These are phyloP conservation scores for Belonocnema kinseyi DNA, from an alignment of 1,140 invertebrate genomes.

Conservation along the genomic window DNA sequence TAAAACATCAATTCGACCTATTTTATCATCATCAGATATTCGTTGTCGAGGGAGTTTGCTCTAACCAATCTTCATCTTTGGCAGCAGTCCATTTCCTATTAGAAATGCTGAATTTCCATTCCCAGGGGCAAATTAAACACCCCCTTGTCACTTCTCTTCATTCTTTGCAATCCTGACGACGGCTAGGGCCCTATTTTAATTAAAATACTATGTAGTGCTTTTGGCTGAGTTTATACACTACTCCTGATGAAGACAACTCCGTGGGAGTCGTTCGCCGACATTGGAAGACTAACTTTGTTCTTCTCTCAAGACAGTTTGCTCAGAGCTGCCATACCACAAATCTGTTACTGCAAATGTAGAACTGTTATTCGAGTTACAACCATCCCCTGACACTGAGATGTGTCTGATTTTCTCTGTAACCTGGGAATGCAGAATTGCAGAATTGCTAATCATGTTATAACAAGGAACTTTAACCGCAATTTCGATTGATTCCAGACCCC, in stretches of 20 bases:
- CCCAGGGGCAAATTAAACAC: constrained; percentile 18
- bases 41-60: neutral
- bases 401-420: neutral
- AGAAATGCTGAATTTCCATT: neutral
- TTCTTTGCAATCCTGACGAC: constrained; percentile 7
- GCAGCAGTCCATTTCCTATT: constrained; percentile 17
- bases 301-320: constrained; percentile 16
- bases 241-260: constrained; percentile 19
- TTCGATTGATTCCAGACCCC: neutral
- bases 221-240: constrained; percentile 13
- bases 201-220: constrained; percentile 17
- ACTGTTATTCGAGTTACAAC: neutral
- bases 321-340: constrained; percentile 17
- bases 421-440: neutral
- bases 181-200: constrained; percentile 2
- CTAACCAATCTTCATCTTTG: constrained; percentile 1
- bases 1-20: neutral
- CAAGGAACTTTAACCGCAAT: neutral
- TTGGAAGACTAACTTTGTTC: constrained; percentile 19
- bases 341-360: constrained; percentile 24
- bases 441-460: constrained; percentile 8
- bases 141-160: neutral
- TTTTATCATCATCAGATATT: constrained; percentile 11
- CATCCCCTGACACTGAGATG: neutral
- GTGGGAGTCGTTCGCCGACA: neutral